A percentile compares a stretch with the other conserved stretches of the same genome.
These are phyloP conservation scores for Falco concolor DNA, from an alignment of 2,797 vertebrate species.

Conservation along the genomic window DNA sequence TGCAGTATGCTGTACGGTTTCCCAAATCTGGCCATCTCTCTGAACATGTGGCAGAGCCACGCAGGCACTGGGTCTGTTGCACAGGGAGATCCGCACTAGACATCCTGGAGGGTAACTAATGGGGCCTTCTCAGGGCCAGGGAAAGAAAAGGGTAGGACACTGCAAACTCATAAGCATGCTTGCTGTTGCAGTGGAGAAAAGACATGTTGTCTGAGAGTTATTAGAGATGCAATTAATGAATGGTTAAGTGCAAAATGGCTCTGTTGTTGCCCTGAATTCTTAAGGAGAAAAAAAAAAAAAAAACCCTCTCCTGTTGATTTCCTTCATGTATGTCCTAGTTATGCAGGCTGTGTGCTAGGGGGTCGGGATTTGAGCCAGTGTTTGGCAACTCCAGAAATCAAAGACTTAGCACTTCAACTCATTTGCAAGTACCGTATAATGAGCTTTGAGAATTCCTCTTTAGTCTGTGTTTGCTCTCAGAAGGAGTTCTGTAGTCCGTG, in stretches of 20 bases:
- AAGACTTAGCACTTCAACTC: background rate
- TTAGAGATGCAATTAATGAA: background rate
- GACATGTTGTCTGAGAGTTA: background rate
- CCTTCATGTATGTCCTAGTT: background rate
- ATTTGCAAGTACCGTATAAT: slow-evolving; percentile 42
- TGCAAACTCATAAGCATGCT: background rate
- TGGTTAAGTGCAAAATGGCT: background rate
- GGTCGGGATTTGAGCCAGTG: background rate
- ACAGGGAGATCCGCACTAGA: background rate
- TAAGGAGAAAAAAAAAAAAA: background rate
- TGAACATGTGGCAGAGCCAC: background rate
- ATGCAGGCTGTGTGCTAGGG: background rate
- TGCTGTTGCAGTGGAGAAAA: background rate
- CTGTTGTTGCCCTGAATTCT: background rate
- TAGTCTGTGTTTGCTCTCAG: slow-evolving; percentile 8
- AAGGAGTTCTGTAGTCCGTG: slow-evolving; percentile 6
- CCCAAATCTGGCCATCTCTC: background rate
- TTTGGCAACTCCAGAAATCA: slow-evolving; percentile 40
- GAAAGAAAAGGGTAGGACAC: background rate
- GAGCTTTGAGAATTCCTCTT: slow-evolving; percentile 43
- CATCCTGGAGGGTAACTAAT: background rate
- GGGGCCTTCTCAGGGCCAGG: background rate
- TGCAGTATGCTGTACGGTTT: background rate
- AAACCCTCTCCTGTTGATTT: background rate
- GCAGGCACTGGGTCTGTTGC: background rate